Evolutionary conservation across 2,797 vertebrate species (phyloP).

Genomic region (Poeciliopsis paucimaculata): DNA sequence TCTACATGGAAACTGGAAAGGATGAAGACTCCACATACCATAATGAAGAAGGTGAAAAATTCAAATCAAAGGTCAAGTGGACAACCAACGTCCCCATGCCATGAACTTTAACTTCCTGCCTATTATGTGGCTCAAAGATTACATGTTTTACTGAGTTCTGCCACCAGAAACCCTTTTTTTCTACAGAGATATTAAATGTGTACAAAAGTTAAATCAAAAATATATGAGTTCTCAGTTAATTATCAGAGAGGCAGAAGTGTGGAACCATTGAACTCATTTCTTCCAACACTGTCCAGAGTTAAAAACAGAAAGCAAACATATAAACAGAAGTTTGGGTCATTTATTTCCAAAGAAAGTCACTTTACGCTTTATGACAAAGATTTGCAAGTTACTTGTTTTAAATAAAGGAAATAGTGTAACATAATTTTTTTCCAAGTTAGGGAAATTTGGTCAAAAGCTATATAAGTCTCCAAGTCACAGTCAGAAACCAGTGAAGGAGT

Average conservation of each 20-base stretch:
- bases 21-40: not conserved
- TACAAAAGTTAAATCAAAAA: not conserved
- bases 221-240: not conserved
- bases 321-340: not conserved
- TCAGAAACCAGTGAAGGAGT: not conserved
- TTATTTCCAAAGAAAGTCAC: not conserved
- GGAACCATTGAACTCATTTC: not conserved
- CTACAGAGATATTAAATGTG: not conserved
- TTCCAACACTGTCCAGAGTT: not conserved
- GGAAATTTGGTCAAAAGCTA: not conserved
- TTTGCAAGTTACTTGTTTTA: not conserved
- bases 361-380: not conserved
- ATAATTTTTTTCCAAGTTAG: not conserved
- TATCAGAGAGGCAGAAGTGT: not conserved
- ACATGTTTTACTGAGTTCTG: not conserved
- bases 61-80: not conserved
- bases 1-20: accelerated
- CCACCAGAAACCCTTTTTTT: not conserved
- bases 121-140: not conserved
- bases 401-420: not conserved
- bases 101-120: not conserved
- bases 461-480: not conserved
- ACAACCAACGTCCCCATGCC: accelerated
- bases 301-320: not conserved
- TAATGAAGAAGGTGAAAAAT: not conserved